A percentile compares a stretch with the other conserved stretches of the same genome.
Evolutionary conservation across 2,888 invertebrate genomes (phyloP).

Genomic region (Rhagonycha fulva): DNA sequence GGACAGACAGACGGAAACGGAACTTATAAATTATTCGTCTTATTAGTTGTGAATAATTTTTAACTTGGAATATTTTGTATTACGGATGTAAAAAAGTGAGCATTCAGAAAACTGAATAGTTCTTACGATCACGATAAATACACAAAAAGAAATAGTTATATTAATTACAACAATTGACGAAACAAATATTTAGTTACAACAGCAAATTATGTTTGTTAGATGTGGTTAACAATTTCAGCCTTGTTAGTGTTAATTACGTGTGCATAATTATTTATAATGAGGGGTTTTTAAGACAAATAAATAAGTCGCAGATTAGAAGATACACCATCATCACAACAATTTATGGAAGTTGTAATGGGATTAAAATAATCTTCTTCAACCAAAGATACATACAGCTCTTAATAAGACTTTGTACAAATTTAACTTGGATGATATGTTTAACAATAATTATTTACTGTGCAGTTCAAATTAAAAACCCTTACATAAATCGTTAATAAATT

Average conservation of each 20-base stretch:
- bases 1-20: neutral
- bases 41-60: too few species aligned
- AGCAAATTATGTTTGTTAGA: neutral
- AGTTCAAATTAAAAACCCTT: too few species aligned
- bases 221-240: neutral
- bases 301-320: neutral
- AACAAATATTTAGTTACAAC: too few species aligned
- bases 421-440: neutral
- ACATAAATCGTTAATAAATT: too few species aligned
- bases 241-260: neutral
- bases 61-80: too few species aligned
- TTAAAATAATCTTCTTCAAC: conserved; percentile 13
- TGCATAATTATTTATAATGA: neutral
- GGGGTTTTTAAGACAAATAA: neutral
- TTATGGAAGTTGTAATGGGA: conserved; percentile 11
- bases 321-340: neutral
- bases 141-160: too few species aligned
- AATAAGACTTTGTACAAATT: neutral
- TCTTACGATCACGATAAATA: neutral
- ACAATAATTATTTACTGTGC: neutral
- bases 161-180: too few species aligned
- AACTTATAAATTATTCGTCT: neutral
- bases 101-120: neutral
- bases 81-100: neutral
- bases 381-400: conserved; percentile 1